Conservation (phyloP, 2,888 invertebrate species). For the Sesia bembeciformis region DNA sequence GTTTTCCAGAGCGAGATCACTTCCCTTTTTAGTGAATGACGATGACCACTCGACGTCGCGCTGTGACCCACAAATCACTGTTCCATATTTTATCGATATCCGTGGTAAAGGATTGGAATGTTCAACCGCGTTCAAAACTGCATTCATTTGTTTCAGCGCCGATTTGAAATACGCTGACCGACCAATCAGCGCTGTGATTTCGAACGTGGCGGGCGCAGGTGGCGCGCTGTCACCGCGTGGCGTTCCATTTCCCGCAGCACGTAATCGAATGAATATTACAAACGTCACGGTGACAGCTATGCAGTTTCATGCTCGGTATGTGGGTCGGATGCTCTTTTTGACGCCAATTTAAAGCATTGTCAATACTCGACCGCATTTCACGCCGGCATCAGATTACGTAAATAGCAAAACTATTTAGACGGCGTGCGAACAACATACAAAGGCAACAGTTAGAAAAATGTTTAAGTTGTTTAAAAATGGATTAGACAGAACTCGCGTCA, state of each 20-base stretch:
- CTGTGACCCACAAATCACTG: slow-evolving; percentile 22
- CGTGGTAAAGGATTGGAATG: slow-evolving; percentile 30
- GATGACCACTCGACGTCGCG: slow-evolving; percentile 13
- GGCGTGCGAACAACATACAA: not conserved
- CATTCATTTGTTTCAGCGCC: slow-evolving; percentile 43
- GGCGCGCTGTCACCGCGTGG: slow-evolving; percentile 51
- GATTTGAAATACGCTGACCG: slow-evolving; percentile 11
- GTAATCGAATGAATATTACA: slow-evolving; percentile 72
- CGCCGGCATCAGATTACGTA: not conserved
- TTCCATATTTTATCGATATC: slow-evolving; percentile 46
- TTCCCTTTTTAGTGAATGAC: slow-evolving; percentile 24
- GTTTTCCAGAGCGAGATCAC: slow-evolving; percentile 16
- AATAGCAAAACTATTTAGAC: not conserved
- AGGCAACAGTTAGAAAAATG: not conserved
- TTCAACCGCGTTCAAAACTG: slow-evolving; percentile 16
- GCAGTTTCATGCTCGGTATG: slow-evolving; percentile 48
- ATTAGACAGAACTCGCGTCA: slow-evolving; percentile 18
- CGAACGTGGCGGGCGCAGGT: slow-evolving; percentile 39
- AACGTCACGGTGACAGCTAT: slow-evolving; percentile 57
- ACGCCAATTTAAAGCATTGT: slow-evolving; percentile 42
- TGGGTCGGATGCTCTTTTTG: slow-evolving; percentile 59
- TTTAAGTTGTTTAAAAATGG: slow-evolving; percentile 30
- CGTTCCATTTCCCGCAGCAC: slow-evolving; percentile 58
- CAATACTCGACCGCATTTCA: slow-evolving; percentile 11
- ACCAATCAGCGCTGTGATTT: slow-evolving; percentile 29